phyloP scores from a whole-genome alignment of 2,888 invertebrate species.

The Anaspis maculata region DNA sequence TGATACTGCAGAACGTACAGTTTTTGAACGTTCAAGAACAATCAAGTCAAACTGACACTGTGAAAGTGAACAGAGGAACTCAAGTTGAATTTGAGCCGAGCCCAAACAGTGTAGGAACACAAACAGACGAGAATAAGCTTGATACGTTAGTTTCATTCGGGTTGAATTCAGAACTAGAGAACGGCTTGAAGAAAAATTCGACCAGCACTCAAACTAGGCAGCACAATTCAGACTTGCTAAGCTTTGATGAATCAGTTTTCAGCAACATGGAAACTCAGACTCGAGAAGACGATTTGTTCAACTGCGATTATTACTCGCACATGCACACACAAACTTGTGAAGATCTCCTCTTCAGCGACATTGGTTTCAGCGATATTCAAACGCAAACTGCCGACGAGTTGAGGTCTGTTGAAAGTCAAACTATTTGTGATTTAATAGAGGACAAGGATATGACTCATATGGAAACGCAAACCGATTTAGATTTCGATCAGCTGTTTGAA shows the following conservation, averaged over 20 bases:
- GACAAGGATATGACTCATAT: slow-evolving; percentile 41
- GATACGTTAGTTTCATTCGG: slow-evolving; percentile 25
- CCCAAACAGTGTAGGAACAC: slow-evolving; percentile 35
- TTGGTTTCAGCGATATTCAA: slow-evolving; percentile 53
- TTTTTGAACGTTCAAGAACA: too few relatives aligned
- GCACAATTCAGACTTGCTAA: slow-evolving; percentile 30
- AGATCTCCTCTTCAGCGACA: slow-evolving; percentile 29
- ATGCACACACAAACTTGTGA: slow-evolving; percentile 46
- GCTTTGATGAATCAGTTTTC: slow-evolving; percentile 29
- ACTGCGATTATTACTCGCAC: slow-evolving; percentile 34
- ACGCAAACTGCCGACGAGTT: slow-evolving; percentile 54
- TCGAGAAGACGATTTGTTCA: slow-evolving; percentile 39
- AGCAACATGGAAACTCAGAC: slow-evolving; percentile 56
- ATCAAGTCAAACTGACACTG: slow-evolving; percentile 16
- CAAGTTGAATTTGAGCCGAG: slow-evolving; percentile 28
- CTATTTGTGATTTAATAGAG: slow-evolving; percentile 32
- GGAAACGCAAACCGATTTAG: slow-evolving; percentile 48
- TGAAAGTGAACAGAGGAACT: slow-evolving; percentile 19
- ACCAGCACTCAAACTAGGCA: slow-evolving; percentile 25
- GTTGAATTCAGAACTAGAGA: slow-evolving; percentile 18
- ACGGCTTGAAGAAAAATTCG: slow-evolving; percentile 17
- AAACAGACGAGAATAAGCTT: slow-evolving; percentile 40
- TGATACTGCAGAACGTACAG: background rate
- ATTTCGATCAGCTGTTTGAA: slow-evolving; percentile 37
- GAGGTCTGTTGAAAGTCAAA: slow-evolving; percentile 54